phyloP scores from a whole-genome alignment of 2,797 vertebrate genomes.

The Gila robusta region DNA sequence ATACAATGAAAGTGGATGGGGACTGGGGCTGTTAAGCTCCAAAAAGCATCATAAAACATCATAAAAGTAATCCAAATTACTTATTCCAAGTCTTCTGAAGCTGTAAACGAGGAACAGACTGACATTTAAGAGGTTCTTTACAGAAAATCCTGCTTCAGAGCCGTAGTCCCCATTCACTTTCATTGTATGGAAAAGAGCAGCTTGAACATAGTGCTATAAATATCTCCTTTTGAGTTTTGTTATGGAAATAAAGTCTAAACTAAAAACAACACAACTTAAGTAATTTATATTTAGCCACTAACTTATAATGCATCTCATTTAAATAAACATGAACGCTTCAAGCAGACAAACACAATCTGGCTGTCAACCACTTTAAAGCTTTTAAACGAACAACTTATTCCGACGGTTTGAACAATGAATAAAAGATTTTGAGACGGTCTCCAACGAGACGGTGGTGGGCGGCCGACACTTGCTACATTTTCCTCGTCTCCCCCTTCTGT shows the following conservation, averaged over 20 bases:
- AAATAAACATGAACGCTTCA: neutral
- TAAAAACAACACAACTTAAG: neutral
- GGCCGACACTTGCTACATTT: constrained; percentile 28
- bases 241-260: neutral
- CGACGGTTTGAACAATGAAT: neutral
- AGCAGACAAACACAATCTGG: constrained; percentile 6
- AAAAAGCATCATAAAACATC: neutral
- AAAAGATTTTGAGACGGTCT: neutral
- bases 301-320: neutral
- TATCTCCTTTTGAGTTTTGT: neutral
- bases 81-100: neutral
- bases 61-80: neutral
- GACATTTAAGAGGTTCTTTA: neutral
- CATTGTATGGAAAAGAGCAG: constrained; percentile 3
- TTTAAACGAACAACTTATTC: neutral
- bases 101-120: neutral
- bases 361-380: neutral
- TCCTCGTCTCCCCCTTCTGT: constrained; percentile 45
- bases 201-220: neutral
- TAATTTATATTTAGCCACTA: neutral
- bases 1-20: neutral
- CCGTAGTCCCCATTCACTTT: neutral
- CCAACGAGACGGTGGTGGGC: constrained; percentile 32
- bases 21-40: neutral
- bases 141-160: neutral